Evolutionary conservation across 2,113 vertebrate genomes (phyloP).

Genomic region (Neolamprologus sp.): DNA sequence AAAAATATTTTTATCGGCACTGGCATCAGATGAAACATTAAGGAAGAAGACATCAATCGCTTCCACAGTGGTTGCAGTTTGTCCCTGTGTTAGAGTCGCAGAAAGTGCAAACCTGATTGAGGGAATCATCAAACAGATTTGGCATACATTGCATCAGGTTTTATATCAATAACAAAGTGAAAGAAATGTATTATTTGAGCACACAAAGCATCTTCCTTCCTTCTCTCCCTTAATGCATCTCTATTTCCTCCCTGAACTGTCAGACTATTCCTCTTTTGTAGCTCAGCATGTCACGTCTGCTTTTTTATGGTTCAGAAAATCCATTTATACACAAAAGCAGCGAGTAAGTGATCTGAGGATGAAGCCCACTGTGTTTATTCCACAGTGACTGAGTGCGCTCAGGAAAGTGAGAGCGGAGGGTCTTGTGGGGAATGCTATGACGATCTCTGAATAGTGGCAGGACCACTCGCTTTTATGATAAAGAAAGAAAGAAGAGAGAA

Average conservation of each 20-base stretch:
- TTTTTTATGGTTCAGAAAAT: not conserved
- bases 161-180: not conserved
- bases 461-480: not conserved
- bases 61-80: not conserved
- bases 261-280: not conserved
- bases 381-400: not conserved
- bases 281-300: not conserved
- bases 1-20: not conserved
- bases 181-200: not conserved
- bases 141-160: not conserved
- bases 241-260: not conserved
- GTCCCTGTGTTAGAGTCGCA: not conserved
- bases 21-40: not conserved
- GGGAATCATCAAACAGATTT: not conserved
- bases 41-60: accelerated
- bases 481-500: not conserved
- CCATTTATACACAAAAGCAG: not conserved
- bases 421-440: not conserved
- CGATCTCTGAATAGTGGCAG: not conserved
- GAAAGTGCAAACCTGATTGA: not conserved
- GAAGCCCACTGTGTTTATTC: not conserved
- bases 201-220: not conserved
- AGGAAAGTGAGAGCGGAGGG: not conserved
- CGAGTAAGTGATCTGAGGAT: not conserved
- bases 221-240: not conserved